phyloP scores from a whole-genome alignment of 2,797 vertebrate genomes.

The Otolemur crassicaudatus region DNA sequence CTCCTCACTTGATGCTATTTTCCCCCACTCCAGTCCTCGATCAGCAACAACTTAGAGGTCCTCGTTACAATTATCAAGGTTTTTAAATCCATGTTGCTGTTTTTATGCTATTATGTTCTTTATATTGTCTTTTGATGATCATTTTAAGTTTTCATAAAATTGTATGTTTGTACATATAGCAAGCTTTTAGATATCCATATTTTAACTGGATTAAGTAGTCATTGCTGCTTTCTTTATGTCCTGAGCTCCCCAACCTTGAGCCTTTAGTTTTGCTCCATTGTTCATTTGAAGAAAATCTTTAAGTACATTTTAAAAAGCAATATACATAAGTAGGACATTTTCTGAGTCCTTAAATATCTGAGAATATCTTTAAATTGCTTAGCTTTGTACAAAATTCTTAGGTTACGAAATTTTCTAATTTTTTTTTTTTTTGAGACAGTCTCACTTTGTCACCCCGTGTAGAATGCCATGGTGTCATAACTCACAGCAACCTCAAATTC shows the following conservation, averaged over 20 bases:
- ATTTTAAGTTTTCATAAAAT: neutral
- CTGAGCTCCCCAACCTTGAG: neutral
- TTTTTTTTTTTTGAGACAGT: neutral
- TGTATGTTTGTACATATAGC: neutral
- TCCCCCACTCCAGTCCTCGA: neutral
- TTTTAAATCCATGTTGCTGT: neutral
- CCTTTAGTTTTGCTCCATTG: neutral
- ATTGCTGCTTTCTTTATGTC: neutral
- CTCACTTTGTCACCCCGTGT: too few relatives aligned
- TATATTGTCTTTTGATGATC: neutral
- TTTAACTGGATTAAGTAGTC: neutral
- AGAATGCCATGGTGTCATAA: too few relatives aligned
- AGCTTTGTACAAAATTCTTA: slow-evolving; percentile 20
- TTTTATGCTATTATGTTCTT: neutral
- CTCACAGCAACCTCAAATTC: too few relatives aligned
- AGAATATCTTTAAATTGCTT: slow-evolving; percentile 21
- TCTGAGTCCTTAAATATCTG: neutral
- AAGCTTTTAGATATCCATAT: neutral
- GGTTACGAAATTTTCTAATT: neutral
- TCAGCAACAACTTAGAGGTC: neutral
- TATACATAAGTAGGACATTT: neutral
- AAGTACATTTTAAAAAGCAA: slow-evolving; percentile 7
- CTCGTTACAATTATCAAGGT: neutral
- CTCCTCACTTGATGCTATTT: neutral
- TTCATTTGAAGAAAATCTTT: slow-evolving; percentile 9